A percentile compares a stretch with the other conserved stretches of the same genome.
Evolutionary conservation across 2,113 vertebrate species (phyloP).

Genomic region (Eretmochelys imbricata): DNA sequence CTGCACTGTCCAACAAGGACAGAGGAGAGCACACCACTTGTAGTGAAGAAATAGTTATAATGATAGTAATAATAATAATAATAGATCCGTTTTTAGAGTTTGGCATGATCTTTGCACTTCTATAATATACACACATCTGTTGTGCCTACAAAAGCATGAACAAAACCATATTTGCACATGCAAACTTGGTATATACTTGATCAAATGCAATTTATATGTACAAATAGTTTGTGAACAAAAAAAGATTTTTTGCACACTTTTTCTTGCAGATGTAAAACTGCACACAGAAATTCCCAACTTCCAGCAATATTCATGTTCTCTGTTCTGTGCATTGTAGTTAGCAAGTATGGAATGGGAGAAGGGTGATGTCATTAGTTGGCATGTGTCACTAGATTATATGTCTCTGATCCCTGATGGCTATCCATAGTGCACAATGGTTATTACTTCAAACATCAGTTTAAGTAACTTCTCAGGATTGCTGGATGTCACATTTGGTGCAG

Average conservation of each 20-base stretch:
- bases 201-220: neutral
- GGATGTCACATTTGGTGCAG: neutral
- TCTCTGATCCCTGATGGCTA: neutral
- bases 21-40: neutral
- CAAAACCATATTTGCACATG: neutral
- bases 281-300: accelerated
- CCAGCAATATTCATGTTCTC: neutral
- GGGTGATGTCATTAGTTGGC: neutral
- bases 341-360: neutral
- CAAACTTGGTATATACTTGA: neutral
- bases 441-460: neutral
- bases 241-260: neutral
- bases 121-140: neutral
- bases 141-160: accelerated
- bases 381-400: neutral
- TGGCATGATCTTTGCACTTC: neutral
- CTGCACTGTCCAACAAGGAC: neutral
- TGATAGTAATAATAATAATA: neutral
- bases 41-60: neutral
- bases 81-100: neutral
- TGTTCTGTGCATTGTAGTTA: neutral
- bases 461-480: neutral
- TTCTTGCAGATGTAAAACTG: neutral
- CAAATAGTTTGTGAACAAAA: neutral
- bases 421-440: neutral